Percentiles rank a stretch among this genome's conserved stretches.
phyloP scores from a whole-genome alignment of 1,140 invertebrate genomes.

The Aphis gossypii region DNA sequence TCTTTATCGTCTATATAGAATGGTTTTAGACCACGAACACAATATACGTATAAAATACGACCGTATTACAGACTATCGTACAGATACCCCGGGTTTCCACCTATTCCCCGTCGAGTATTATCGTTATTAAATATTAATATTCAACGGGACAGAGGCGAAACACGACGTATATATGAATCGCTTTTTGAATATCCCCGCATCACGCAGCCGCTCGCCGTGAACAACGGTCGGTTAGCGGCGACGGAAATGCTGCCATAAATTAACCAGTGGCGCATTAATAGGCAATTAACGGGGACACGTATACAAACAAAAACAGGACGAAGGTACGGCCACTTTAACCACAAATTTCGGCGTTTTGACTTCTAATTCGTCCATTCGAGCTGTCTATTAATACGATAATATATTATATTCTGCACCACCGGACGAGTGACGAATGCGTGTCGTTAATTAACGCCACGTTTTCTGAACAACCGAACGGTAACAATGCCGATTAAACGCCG shows the following conservation, averaged over 20 bases:
- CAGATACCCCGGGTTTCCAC: background rate
- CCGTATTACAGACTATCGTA: background rate
- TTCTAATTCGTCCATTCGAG: background rate
- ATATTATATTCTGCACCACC: background rate
- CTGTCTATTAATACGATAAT: background rate
- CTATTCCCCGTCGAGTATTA: background rate
- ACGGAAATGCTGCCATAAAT: slow-evolving; percentile 21
- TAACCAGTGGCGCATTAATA: background rate
- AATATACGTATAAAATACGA: background rate
- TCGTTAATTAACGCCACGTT: background rate
- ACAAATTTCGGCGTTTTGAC: background rate
- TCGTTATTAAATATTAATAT: background rate
- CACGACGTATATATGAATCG: background rate
- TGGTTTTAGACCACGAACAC: background rate
- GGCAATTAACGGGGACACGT: background rate
- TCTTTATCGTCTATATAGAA: background rate
- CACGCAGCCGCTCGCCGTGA: background rate
- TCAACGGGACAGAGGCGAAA: background rate
- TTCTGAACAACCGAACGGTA: background rate
- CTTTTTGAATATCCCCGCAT: background rate
- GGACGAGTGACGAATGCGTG: background rate
- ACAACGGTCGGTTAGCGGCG: background rate
- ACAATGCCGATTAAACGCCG: background rate
- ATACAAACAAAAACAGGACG: slow-evolving; percentile 17
- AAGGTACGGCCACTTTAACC: background rate